Percentiles rank a stretch among this genome's conserved stretches.
Conservation (phyloP, 2,888 invertebrate genomes). For the Diaperis boleti region DNA sequence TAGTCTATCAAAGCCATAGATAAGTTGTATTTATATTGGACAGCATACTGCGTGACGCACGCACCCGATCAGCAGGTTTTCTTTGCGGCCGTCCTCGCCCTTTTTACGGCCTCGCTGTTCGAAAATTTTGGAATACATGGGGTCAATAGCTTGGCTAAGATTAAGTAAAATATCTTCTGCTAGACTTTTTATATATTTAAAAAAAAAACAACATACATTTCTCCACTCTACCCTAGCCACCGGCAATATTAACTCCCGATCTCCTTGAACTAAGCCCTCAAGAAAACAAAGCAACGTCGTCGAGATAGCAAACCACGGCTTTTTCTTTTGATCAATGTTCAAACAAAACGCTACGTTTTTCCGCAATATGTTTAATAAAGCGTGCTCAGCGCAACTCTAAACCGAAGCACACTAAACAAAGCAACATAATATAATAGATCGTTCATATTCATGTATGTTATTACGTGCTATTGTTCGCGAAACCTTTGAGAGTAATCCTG, state of each 20-base stretch:
- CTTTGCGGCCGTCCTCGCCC: too few species aligned
- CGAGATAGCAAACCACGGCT: not conserved
- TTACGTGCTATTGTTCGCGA: conserved; percentile 25
- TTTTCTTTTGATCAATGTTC: conserved; percentile 18
- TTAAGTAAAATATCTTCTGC: too few species aligned
- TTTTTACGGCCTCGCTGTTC: too few species aligned
- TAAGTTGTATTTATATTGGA: too few species aligned
- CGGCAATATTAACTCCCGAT: conserved; percentile 28
- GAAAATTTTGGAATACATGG: too few species aligned
- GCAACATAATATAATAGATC: conserved; percentile 32
- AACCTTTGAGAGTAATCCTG: conserved; percentile 30
- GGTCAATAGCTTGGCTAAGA: too few species aligned
- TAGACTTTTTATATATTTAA: too few species aligned
- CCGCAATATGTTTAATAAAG: conserved; percentile 23
- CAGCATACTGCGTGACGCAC: too few species aligned
- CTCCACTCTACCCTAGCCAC: too few species aligned
- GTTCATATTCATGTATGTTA: conserved; percentile 33
- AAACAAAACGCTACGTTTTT: conserved; percentile 14
- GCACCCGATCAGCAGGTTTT: too few species aligned
- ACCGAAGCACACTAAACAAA: conserved; percentile 26
- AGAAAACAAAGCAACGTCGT: conserved; percentile 28
- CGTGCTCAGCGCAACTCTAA: conserved; percentile 7
- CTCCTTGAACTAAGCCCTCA: conserved; percentile 15
- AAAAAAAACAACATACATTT: too few species aligned
- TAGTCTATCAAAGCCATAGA: too few species aligned